Evolutionary conservation across 2,888 invertebrate species (phyloP), one percentile per base, ranked within the genome.

Genomic region (Zelleria hepariella): DNA sequence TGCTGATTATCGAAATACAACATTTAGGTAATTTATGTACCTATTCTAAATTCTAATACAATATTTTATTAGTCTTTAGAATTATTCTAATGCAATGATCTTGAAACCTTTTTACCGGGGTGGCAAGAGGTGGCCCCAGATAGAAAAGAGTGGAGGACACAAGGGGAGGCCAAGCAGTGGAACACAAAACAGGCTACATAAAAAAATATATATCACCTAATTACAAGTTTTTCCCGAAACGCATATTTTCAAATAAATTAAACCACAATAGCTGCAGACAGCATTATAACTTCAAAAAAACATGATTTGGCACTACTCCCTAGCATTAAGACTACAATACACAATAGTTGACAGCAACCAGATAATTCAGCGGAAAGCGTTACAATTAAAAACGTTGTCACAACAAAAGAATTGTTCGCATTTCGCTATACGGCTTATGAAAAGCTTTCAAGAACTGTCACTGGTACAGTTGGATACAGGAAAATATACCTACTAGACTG

Each of bases 371-470:
- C 32, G 10, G 32, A 42, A 53, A 23, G 25, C 23, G 23, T 23
- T 23, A 53, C 53, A 53, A 53, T 53, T 53, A 26, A 23, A 53
- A 2, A 53, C 25, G 23, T 53, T 53, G 53, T 53, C 53, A 53
- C 23, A 53, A 53, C 53, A 53, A 5, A 24, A 25, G 53, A 20
- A 53, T 53, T 25, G 53, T 53, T 8, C 53, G 25, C 25, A 53
- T 53, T 52, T n/a, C n/a, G n/a, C 52, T 21, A 6, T 24, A 24
- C 48, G n/a, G 48, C 24, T 20, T 23, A n/a, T 15, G 53, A 15
- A 53, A 55, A 27, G 55, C 55, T 55, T 55, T 32, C 15, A 32
- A 18, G 32, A 55, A 27, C 27, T 55, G 32, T 15, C 10, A 15
- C 10, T 10, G 15, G 32, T 42, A 42, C 32, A 42, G 32, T 42